Conservation (phyloP, 2,888 invertebrate genomes). For the Scaptomyza parva region DNA sequence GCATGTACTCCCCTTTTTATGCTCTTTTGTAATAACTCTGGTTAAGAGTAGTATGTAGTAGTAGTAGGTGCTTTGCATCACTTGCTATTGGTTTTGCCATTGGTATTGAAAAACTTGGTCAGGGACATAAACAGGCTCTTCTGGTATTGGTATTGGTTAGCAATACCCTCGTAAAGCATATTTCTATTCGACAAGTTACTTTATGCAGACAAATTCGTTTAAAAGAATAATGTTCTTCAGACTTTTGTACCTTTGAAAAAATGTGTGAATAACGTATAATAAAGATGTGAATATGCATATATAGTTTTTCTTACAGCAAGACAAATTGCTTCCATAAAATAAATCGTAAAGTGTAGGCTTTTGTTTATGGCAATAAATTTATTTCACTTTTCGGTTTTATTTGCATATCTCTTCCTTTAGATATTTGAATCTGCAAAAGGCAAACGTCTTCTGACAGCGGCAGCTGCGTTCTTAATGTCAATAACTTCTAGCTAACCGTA, state of each 20-base stretch:
- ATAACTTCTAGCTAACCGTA: conserved; percentile 47
- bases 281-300: neutral
- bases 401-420: neutral
- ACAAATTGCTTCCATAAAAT: neutral
- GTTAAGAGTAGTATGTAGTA: too few relatives aligned
- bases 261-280: neutral
- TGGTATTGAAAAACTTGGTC: conserved; percentile 55
- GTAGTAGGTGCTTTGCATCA: conserved; percentile 11
- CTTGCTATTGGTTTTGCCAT: conserved; percentile 4
- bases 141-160: too few relatives aligned
- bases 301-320: neutral
- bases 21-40: conserved; percentile 20
- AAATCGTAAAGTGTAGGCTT: neutral
- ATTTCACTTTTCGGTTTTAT: neutral
- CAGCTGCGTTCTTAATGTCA: conserved; percentile 28
- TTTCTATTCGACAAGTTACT: neutral
- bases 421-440: neutral
- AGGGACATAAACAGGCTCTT: conserved; percentile 61
- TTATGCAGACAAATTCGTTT: neutral
- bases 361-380: neutral
- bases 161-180: conserved; percentile 5
- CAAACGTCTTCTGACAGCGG: conserved; percentile 5
- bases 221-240: neutral
- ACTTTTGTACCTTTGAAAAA: neutral
- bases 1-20: conserved; percentile 29